Base-by-base conservation (phyloP, 1,140 invertebrate genomes). In the Latrodectus geometricus region DNA sequence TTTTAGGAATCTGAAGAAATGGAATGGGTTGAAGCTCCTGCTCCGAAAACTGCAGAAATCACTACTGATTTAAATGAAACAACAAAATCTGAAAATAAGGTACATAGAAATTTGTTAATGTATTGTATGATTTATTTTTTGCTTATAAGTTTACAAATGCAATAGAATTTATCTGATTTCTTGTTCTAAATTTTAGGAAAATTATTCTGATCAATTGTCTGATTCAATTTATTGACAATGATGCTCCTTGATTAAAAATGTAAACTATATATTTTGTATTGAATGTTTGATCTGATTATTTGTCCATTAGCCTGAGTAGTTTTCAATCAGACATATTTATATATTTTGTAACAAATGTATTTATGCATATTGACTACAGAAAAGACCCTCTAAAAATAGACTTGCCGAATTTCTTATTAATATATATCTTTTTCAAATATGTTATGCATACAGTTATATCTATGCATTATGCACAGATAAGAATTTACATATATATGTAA, bases 1-100 rank as follows among this genome's bases (percentile, higher is more conserved):
- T 83, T 75, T 12, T 17, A 84, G 81, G 72, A 75, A 61, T 49
- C 20, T 17, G 50, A 65, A 75, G 81, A 75, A 75, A 15, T 75
- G 61, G 81, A 84, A 84, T 84, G 81, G 81, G 81, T 84, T 21
- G 81, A 84, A 75, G 81, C 81, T 5, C 20, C 70, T n/a, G 2
- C 70, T 50, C n/a, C 66, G 9, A 35, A 66, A 12, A 23, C 35
- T 17, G 54, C 15, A 35, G 17, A 66, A 12, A 14, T 35, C 9
- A 35, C 14, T 35, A 9, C 21, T 48, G 14, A 52, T n/a, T 14
- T 14, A 61, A 61, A 56, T 17, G 17, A 81, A 66, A 49, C 70
- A 70, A 14, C 52, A 23, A 20, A 49, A 20, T 48, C 35, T 66
- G 11, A 9, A 20, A 11, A 49, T 66, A 7, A 4, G 21, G 20